A percentile compares a stretch with the other conserved stretches of the same genome.
phyloP scores from a whole-genome alignment of 2,113 vertebrate species.

The Onychorhynchus coronatus region DNA sequence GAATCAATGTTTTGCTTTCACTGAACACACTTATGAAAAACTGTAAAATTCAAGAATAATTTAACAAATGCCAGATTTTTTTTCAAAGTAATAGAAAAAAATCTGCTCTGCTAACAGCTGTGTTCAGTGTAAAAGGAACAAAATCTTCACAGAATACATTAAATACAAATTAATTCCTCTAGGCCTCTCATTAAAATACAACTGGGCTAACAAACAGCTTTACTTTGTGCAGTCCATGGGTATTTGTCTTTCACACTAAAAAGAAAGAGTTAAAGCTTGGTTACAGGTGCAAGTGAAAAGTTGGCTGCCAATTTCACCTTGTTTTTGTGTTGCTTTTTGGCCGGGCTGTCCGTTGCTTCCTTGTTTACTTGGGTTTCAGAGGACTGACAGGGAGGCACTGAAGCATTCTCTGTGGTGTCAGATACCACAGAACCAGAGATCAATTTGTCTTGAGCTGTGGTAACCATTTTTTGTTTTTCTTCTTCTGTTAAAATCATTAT shows the following conservation, averaged over 20 bases:
- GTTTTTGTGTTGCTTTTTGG: slow-evolving; percentile 84
- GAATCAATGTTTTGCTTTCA: slow-evolving; percentile 15
- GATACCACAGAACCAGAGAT: background rate
- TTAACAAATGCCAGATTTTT: slow-evolving; percentile 45
- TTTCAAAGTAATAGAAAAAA: slow-evolving; percentile 62
- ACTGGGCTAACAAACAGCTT: slow-evolving; percentile 53
- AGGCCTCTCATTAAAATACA: slow-evolving; percentile 52
- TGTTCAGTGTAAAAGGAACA: slow-evolving; percentile 59
- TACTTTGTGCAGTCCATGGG: slow-evolving; percentile 65
- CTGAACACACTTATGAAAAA: slow-evolving; percentile 46
- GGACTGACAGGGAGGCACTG: slow-evolving; percentile 27
- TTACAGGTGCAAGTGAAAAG: slow-evolving; percentile 87
- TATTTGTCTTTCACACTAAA: slow-evolving; percentile 42
- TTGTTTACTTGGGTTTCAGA: slow-evolving; percentile 49
- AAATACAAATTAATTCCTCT: slow-evolving; percentile 45
- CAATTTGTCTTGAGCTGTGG: background rate
- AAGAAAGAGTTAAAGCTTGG: slow-evolving; percentile 75
- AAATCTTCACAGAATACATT: slow-evolving; percentile 21
- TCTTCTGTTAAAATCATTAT: slow-evolving; percentile 70
- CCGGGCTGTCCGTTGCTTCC: slow-evolving; percentile 81
- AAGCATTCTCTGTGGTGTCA: background rate
- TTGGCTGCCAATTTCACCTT: slow-evolving; percentile 93
- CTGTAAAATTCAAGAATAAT: slow-evolving; percentile 65
- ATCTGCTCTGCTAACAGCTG: slow-evolving; percentile 50
- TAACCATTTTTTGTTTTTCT: slow-evolving; percentile 36